phyloP scores from a whole-genome alignment of 2,797 vertebrate species.

The Aeoliscus strigatus region DNA sequence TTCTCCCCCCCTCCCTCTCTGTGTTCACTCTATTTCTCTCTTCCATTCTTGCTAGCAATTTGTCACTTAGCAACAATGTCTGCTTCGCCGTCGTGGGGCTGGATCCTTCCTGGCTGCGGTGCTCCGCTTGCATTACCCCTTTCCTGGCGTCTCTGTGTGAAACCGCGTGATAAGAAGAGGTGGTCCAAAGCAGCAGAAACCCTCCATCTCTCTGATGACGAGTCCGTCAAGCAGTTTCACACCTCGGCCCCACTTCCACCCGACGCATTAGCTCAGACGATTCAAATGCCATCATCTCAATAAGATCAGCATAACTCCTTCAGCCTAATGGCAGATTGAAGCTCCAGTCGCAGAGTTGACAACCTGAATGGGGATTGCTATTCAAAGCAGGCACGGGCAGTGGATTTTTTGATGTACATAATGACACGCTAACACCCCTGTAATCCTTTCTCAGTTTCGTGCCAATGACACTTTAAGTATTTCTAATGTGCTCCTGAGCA shows the following conservation, averaged over 20 bases:
- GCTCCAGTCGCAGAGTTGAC: constrained; percentile 23
- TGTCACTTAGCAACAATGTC: constrained; percentile 68
- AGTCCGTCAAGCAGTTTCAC: background rate
- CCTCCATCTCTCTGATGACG: no score
- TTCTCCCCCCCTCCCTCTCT: constrained; percentile 26
- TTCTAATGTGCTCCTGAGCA: constrained; percentile 43
- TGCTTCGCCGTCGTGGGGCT: constrained; percentile 26
- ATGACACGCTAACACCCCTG: constrained; percentile 54
- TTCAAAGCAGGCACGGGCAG: constrained; percentile 30
- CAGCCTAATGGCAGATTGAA: constrained; percentile 19
- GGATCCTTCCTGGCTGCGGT: constrained; percentile 25
- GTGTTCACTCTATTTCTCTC: constrained; percentile 29
- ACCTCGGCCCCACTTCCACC: no score
- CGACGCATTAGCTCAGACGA: constrained; percentile 3
- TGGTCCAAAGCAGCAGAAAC: background rate
- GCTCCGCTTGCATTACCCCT: constrained; percentile 25
- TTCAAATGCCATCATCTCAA: constrained; percentile 11
- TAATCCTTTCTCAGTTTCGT: constrained; percentile 52
- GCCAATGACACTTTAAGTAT: constrained; percentile 57
- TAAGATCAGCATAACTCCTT: constrained; percentile 15
- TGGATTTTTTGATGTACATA: constrained; percentile 54
- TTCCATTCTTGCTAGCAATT: constrained; percentile 44
- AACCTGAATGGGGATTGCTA: constrained; percentile 28
- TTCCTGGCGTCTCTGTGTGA: background rate
- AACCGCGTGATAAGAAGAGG: background rate